Base-by-base conservation (phyloP, 2,888 invertebrate genomes). In the Dicroscelio sp. region DNA sequence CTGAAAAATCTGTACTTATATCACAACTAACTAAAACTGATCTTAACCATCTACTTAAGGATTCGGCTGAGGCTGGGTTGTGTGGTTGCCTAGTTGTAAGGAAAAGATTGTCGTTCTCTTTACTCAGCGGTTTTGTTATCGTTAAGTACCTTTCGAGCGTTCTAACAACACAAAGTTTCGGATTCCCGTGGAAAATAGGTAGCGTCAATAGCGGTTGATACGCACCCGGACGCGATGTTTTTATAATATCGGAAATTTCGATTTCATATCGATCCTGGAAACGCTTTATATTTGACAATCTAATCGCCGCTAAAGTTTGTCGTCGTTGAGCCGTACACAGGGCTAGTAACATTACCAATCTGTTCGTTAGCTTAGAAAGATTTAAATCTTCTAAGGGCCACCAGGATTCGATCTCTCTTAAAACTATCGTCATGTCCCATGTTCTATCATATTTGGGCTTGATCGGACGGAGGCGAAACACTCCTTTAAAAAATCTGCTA, bases 1-100 rank as follows among this genome's bases (percentile, higher is more conserved):
- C 92, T 6, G 82, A 43, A 33, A 87, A 92, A 8, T 78, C 27
- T 0, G 63, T 33, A 14, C 31, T 73, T 27, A 91, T 35, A 0
- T 89, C 90, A 23, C 83, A 63, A 27, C 25, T 25, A 0, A 4
- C 20, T 65, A 93, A 63, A 0, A 52, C 23, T 10, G 25, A 12
- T 65, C 90, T 92, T 5, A 93, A 83, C 92, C 93, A 93, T 35
- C 92, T 52, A 33, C 92, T 87, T 2, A 92, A 52, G 0, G 91
- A 78, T 1, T 86, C 85, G 17, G 67, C 33, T 4, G 79, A 75
- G 4, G 90, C 92, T 1, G 73, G 48, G 17, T 60, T 65, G 48
- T 88, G 48, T 1, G 91, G 91, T 52, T 91, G 89, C 80, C 65
- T 82, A 20, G 78, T 38, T 0, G 85, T 69, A 43, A 91, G 31